Evolutionary conservation across 2,888 invertebrate genomes (phyloP), one percentile per base, ranked within the genome.

Genomic region (Drosophila helvetica): DNA sequence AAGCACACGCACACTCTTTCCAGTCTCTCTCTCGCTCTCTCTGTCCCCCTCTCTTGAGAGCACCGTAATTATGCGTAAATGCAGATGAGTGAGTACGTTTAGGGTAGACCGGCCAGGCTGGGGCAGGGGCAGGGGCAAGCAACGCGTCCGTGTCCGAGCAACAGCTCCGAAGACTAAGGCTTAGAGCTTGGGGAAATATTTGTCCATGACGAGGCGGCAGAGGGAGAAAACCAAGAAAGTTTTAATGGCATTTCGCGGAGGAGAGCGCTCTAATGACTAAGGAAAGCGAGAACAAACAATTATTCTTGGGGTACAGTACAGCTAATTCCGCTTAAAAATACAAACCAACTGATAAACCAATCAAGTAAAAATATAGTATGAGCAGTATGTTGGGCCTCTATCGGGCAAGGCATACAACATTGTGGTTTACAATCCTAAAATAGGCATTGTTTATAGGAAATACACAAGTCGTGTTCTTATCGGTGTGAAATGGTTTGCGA

Each of bases 61-160:
- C 15, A 15, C 50, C 55, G 84, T 73, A 77, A 75, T 86, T 86
- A 86, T 86, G 81, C 87, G 76, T 84, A 66, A 78, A 75, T 79
- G 83, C 80, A 83, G 72, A 73, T 64, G 73, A 57, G 58, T 54
- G 22, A 64, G 51, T 65, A 22, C 66, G 56, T 79, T 59, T 78
- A n/a, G 65, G 65, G 54, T 47, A 54, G 80, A 81, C 78, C 70
- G 69, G 69, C 22, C n/a, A n/a, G n/a, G n/a, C n/a, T n/a, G n/a
- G 5, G 22, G 22, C 22, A 22, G 22, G 5, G 19, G 19, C 19
- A 19, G 19, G 3, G 19, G 19, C 22, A 22, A 5, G 22, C 68
- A 78, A 69, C 80, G 80, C 79, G 83, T 58, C 69, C 86, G 80
- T 86, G 86, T 56, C 73, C 54, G 22, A 22, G 73, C 69, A 81